phyloP scores from a whole-genome alignment of 1,140 invertebrate genomes.

The Calycopis cecrops region DNA sequence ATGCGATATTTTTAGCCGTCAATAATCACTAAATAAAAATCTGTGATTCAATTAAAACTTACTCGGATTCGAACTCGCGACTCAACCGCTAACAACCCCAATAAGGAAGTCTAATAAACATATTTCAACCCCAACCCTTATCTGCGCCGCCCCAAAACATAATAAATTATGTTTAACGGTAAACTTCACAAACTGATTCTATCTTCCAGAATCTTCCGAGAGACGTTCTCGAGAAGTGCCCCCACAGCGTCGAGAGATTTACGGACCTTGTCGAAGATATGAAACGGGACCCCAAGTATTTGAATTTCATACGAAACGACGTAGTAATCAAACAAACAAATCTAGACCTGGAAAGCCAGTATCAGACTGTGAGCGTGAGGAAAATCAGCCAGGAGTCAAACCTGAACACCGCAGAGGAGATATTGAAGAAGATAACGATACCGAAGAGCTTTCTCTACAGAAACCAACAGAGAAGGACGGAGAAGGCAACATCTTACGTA shows the following conservation, averaged over 20 bases:
- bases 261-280: slow-evolving; percentile 54
- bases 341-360: slow-evolving; percentile 44
- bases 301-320: slow-evolving; percentile 27
- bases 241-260: slow-evolving; percentile 50
- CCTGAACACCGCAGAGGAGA: slow-evolving; percentile 47
- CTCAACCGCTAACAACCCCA: background rate
- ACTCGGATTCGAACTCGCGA: too few species aligned
- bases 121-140: slow-evolving; percentile 17
- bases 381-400: slow-evolving; percentile 42
- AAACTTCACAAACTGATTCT: slow-evolving; percentile 17
- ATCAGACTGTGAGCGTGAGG: slow-evolving; percentile 54
- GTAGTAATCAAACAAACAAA: slow-evolving; percentile 42
- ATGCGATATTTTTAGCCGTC: too few species aligned
- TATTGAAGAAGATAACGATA: slow-evolving; percentile 54
- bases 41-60: too few species aligned
- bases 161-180: slow-evolving; percentile 9
- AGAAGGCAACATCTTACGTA: slow-evolving; percentile 55
- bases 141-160: background rate
- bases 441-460: slow-evolving; percentile 71
- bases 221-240: slow-evolving; percentile 53
- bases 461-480: slow-evolving; percentile 43
- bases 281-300: slow-evolving; percentile 52
- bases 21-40: too few species aligned
- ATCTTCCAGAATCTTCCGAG: slow-evolving; percentile 54
- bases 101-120: background rate